Conservation (phyloP, 2,888 invertebrate species). For the Parnassius orleans region DNA sequence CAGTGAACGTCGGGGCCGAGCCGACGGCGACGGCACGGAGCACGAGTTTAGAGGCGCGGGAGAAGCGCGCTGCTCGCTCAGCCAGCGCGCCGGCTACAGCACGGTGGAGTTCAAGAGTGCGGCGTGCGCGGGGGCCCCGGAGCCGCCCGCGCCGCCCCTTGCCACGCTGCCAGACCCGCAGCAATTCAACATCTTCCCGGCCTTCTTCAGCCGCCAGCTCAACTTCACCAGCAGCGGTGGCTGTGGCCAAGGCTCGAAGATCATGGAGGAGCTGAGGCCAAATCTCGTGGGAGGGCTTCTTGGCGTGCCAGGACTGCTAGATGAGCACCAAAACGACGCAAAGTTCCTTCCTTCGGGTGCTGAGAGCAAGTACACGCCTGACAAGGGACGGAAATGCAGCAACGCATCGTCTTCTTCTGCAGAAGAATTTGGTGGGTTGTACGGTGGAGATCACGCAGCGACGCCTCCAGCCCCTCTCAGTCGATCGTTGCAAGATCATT, state of each 20-base stretch:
- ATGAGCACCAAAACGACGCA: constrained; percentile 85
- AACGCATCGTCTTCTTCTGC: constrained; percentile 88
- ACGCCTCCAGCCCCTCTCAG: constrained; percentile 83
- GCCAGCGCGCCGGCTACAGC: constrained; percentile 82
- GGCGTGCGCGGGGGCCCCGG: constrained; percentile 83
- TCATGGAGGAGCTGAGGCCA: constrained; percentile 93
- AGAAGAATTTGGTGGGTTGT: constrained; percentile 93
- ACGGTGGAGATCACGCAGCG: constrained; percentile 86
- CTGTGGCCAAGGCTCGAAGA: constrained; percentile 86
- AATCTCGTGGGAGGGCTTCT: constrained; percentile 89
- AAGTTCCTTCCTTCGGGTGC: constrained; percentile 78
- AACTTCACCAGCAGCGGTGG: constrained; percentile 88
- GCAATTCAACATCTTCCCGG: constrained; percentile 95
- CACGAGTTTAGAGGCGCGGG: constrained; percentile 66
- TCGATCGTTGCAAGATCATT: constrained; percentile 80
- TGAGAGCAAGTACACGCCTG: constrained; percentile 80
- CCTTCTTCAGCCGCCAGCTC: constrained; percentile 93
- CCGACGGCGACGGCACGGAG: constrained; percentile 75
- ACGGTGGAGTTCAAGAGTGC: constrained; percentile 93
- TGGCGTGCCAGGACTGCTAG: constrained; percentile 89
- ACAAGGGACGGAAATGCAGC: constrained; percentile 87
- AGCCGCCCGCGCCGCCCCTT: constrained; percentile 78
- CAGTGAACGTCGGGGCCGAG: constrained; percentile 83
- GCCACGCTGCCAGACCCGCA: constrained; percentile 84
- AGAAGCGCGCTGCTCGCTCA: constrained; percentile 71